These are phyloP conservation scores for Rhea americana DNA, from an alignment of 2,113 vertebrate genomes.

Conservation along the genomic window DNA sequence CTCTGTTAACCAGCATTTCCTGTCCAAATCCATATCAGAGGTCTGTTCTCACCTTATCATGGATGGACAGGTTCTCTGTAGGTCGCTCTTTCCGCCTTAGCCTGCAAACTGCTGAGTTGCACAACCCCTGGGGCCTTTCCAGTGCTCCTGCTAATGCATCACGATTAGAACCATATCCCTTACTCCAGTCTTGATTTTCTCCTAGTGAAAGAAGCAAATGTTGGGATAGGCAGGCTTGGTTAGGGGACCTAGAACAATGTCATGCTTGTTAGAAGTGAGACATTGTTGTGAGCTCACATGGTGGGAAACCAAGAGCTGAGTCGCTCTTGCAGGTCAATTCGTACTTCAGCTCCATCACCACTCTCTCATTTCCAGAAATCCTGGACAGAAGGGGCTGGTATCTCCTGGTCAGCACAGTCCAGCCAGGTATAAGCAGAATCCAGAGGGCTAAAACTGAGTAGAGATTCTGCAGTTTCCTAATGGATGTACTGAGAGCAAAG, in stretches of 20 bases:
- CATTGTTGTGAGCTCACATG: not conserved
- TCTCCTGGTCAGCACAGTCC: not conserved
- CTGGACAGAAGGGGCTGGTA: not conserved
- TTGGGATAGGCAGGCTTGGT: not conserved
- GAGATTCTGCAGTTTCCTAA: not conserved
- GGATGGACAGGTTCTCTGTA: not conserved
- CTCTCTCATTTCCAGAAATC: not conserved
- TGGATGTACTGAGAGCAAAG: not conserved
- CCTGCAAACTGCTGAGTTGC: not conserved
- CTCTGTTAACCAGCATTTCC: not conserved
- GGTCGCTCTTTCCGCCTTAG: not conserved
- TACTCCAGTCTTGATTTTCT: fast-evolving
- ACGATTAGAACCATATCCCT: not conserved
- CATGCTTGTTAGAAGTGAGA: not conserved
- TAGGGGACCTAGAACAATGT: not conserved
- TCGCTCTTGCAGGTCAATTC: not conserved
- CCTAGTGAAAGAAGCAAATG: not conserved
- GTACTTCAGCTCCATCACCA: not conserved
- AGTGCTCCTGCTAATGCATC: not conserved
- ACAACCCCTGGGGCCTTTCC: not conserved
- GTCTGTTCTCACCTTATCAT: not conserved
- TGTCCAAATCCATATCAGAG: fast-evolving
- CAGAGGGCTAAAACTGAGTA: fast-evolving
- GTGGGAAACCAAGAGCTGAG: not conserved
- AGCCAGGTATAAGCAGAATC: not conserved